phyloP scores from a whole-genome alignment of 2,113 vertebrate species.

The Chitala chitala region DNA sequence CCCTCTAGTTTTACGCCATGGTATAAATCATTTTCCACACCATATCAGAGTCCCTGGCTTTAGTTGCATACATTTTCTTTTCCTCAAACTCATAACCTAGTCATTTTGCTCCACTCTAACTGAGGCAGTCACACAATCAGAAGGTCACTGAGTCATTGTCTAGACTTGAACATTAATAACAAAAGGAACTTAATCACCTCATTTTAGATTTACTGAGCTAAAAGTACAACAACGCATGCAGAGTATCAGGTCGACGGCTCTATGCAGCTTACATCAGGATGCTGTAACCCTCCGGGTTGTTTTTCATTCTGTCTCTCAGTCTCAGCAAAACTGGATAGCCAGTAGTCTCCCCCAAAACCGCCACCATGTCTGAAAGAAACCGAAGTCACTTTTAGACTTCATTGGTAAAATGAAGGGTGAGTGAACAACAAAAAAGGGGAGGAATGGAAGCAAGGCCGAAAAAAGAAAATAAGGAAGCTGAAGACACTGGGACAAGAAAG shows the following conservation, averaged over 20 bases:
- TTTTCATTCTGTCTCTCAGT: slow-evolving; percentile 79
- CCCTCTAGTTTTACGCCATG: neutral
- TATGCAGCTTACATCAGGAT: slow-evolving; percentile 72
- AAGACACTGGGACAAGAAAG: neutral
- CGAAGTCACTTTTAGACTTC: neutral
- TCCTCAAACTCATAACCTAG: too few species aligned
- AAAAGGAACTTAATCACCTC: too few species aligned
- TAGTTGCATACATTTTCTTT: too few species aligned
- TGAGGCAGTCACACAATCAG: too few species aligned
- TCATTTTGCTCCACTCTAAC: too few species aligned
- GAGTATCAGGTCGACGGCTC: neutral
- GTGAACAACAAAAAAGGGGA: neutral
- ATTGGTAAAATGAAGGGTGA: neutral
- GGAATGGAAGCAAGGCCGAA: too few species aligned
- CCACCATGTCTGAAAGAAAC: slow-evolving; percentile 85
- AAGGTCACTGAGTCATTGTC: too few species aligned
- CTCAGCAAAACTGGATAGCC: slow-evolving; percentile 67
- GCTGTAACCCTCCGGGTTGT: slow-evolving; percentile 75
- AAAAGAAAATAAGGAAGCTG: neutral
- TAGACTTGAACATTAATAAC: too few species aligned
- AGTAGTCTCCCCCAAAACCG: slow-evolving; percentile 90
- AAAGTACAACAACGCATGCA: too few species aligned
- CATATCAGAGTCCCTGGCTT: neutral
- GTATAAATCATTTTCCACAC: neutral
- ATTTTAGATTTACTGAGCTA: too few species aligned